phyloP scores from a whole-genome alignment of 2,888 invertebrate genomes.

The Alsophila aescularia region DNA sequence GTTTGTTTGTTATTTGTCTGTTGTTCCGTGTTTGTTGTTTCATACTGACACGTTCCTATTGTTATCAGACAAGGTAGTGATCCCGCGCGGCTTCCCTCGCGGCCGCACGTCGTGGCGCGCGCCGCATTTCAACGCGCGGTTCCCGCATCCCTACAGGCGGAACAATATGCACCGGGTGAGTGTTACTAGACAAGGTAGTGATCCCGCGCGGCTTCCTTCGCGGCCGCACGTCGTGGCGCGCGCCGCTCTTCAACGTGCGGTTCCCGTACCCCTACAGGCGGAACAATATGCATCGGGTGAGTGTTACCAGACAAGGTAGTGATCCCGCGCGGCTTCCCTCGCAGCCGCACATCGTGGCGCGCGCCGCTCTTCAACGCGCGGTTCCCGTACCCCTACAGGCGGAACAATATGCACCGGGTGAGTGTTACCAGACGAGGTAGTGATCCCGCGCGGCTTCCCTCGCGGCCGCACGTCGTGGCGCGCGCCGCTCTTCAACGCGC shows the following conservation, averaged over 20 bases:
- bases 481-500: conserved; percentile 51
- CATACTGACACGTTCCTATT: neutral
- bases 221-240: conserved; percentile 63
- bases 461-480: conserved; percentile 66
- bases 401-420: conserved; percentile 61
- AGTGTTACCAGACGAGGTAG: conserved; percentile 65
- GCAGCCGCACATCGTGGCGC: conserved; percentile 64
- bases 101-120: conserved; percentile 64
- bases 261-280: conserved; percentile 55
- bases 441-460: conserved; percentile 55
- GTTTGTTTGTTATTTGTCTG: too few species aligned
- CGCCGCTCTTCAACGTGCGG: conserved; percentile 51
- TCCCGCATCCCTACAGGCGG: conserved; percentile 55
- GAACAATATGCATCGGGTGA: conserved; percentile 59
- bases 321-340: conserved; percentile 55
- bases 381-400: conserved; percentile 52
- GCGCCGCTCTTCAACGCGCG: conserved; percentile 53
- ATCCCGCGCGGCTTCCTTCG: conserved; percentile 57
- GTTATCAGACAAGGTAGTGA: conserved; percentile 69
- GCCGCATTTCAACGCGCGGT: conserved; percentile 51
- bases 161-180: conserved; percentile 59
- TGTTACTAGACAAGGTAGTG: conserved; percentile 66
- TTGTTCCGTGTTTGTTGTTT: too few species aligned
- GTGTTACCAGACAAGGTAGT: conserved; percentile 66
- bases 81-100: conserved; percentile 55